Evolutionary conservation across 2,797 vertebrate genomes (phyloP).

Genomic region (Oryzias sinensis): DNA sequence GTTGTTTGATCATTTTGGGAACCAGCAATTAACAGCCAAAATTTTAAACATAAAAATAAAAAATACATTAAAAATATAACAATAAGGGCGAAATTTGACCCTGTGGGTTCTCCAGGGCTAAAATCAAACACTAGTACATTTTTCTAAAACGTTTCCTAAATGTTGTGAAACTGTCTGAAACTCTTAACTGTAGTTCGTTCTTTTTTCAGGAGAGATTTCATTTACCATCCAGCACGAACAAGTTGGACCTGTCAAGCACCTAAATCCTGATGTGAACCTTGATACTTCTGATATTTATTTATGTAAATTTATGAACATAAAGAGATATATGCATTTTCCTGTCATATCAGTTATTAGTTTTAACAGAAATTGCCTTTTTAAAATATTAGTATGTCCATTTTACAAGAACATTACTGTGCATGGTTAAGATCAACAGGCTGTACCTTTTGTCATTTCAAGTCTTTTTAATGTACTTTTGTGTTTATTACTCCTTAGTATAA

Average conservation of each 20-base stretch:
- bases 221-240: slow-evolving; percentile 63
- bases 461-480: slow-evolving; percentile 6
- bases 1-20: not conserved
- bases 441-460: not conserved
- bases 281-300: slow-evolving; percentile 59
- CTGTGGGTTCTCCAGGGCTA: too few relatives aligned
- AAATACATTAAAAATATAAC: not conserved
- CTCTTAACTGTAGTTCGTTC: slow-evolving; percentile 24
- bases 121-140: too few relatives aligned
- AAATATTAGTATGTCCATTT: slow-evolving; percentile 33
- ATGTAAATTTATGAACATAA: slow-evolving; percentile 59
- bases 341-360: slow-evolving; percentile 9
- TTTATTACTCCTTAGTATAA: slow-evolving; percentile 11
- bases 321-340: slow-evolving; percentile 30
- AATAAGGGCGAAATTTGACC: too few relatives aligned
- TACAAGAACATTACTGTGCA: slow-evolving; percentile 58
- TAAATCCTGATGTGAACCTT: slow-evolving; percentile 45
- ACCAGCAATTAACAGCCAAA: not conserved
- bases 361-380: not conserved
- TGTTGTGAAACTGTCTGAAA: too few relatives aligned
- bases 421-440: slow-evolving; percentile 10
- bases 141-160: too few relatives aligned
- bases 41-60: not conserved
- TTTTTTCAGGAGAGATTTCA: slow-evolving; percentile 74
- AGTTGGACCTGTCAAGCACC: slow-evolving; percentile 78